Conservation (phyloP, 2,888 invertebrate species). For the Callyntrura guangdongensis region DNA sequence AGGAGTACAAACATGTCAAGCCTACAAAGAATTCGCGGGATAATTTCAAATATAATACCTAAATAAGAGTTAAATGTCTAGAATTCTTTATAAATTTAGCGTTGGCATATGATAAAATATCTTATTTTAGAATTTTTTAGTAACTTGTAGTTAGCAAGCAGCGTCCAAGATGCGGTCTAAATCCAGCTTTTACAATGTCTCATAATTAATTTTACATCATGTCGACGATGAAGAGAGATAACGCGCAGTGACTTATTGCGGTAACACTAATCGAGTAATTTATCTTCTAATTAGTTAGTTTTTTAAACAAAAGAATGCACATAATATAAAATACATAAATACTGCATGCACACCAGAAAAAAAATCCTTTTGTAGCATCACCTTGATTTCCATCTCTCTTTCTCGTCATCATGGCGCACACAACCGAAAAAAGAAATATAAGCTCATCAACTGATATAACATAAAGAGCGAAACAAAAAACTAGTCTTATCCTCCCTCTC, state of each 20-base stretch:
- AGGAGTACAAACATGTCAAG: not conserved
- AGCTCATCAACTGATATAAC: slow-evolving; percentile 52
- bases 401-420: slow-evolving; percentile 2
- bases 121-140: too few relatives aligned
- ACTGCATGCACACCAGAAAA: not conserved
- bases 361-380: slow-evolving; percentile 52
- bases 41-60: too few relatives aligned
- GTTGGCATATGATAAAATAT: too few relatives aligned
- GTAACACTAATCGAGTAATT: not conserved
- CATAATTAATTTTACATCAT: not conserved
- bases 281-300: not conserved
- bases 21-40: too few relatives aligned
- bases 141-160: too few relatives aligned
- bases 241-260: not conserved
- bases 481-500: slow-evolving; percentile 51
- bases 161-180: not conserved
- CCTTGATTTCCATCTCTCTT: slow-evolving; percentile 73
- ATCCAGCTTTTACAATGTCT: not conserved
- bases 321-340: not conserved
- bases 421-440: slow-evolving; percentile 30
- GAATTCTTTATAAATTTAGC: too few relatives aligned
- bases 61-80: too few relatives aligned
- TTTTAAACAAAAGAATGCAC: not conserved
- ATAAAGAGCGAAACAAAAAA: slow-evolving; percentile 54
- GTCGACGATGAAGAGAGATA: too few relatives aligned